Conservation (phyloP, 2,888 invertebrate genomes). For the Lasioglossum morio region DNA sequence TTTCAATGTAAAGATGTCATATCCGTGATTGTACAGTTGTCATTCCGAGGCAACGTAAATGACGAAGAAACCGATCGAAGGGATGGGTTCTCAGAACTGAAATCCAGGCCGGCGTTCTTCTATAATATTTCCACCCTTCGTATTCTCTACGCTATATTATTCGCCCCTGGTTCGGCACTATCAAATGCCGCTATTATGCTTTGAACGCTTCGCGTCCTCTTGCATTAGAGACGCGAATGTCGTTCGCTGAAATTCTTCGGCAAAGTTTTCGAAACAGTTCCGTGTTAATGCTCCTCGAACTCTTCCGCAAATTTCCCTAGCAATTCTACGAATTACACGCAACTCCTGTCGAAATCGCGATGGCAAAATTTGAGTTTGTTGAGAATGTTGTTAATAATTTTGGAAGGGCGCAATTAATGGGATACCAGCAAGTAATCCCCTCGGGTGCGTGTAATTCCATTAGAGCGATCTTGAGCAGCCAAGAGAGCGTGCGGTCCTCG, state of each 20-base stretch:
- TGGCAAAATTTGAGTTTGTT: too few species aligned
- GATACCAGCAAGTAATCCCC: slow-evolving; percentile 72
- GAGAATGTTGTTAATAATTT: not conserved
- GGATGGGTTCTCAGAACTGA: slow-evolving; percentile 56
- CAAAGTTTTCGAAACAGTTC: not conserved
- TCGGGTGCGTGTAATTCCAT: slow-evolving; percentile 77
- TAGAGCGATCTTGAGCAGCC: slow-evolving; percentile 79
- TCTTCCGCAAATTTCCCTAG: not conserved
- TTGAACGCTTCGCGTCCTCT: not conserved
- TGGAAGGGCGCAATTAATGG: slow-evolving; percentile 64
- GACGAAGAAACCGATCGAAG: slow-evolving; percentile 66
- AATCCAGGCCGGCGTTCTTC: slow-evolving; percentile 71
- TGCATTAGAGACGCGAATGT: not conserved
- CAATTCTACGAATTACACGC: too few species aligned
- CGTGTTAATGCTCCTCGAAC: too few species aligned
- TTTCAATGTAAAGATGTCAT: slow-evolving; percentile 70
- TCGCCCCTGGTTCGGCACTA: slow-evolving; percentile 70
- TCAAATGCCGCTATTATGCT: slow-evolving; percentile 64
- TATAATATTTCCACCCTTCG: slow-evolving; percentile 41
- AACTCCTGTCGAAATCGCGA: too few species aligned
- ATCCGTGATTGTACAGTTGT: slow-evolving; percentile 77
- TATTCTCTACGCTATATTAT: slow-evolving; percentile 35
- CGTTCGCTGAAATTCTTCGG: not conserved
- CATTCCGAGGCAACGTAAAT: slow-evolving; percentile 73
- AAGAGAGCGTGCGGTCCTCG: slow-evolving; percentile 79